These are phyloP conservation scores for Muscicapa comitata DNA, from an alignment of 2,797 vertebrate genomes.

Conservation along the genomic window DNA sequence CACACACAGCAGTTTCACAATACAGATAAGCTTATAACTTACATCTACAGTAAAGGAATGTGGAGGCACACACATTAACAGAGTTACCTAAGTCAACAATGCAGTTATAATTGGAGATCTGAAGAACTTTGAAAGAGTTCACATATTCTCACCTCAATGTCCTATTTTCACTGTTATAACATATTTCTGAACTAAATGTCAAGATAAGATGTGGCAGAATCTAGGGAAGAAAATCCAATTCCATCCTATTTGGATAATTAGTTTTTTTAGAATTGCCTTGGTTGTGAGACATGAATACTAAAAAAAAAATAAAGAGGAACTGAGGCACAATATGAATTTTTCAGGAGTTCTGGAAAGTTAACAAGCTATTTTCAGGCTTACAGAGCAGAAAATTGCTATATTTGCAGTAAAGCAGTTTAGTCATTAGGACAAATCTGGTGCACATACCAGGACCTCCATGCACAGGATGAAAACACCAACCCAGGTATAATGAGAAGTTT, in stretches of 20 bases:
- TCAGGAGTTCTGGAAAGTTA: not conserved
- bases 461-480: not conserved
- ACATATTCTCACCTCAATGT: not conserved
- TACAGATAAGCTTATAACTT: not conserved
- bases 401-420: not conserved
- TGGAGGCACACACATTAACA: not conserved
- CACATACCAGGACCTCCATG: not conserved
- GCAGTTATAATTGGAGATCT: not conserved
- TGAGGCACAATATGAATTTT: not conserved
- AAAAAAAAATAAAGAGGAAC: not conserved
- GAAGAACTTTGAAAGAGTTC: not conserved
- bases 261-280: not conserved
- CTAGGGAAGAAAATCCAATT: not conserved
- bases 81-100: not conserved
- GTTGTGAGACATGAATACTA: not conserved
- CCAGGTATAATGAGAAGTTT: not conserved
- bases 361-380: not conserved
- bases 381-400: not conserved
- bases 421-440: not conserved
- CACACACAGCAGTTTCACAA: not conserved
- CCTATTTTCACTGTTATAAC: not conserved
- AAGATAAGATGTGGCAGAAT: constrained; percentile 14
- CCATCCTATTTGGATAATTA: not conserved
- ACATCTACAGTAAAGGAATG: not conserved
- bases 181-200: not conserved